Evolutionary conservation across 2,888 invertebrate species (phyloP).

Genomic region (Tineola bisselliella): DNA sequence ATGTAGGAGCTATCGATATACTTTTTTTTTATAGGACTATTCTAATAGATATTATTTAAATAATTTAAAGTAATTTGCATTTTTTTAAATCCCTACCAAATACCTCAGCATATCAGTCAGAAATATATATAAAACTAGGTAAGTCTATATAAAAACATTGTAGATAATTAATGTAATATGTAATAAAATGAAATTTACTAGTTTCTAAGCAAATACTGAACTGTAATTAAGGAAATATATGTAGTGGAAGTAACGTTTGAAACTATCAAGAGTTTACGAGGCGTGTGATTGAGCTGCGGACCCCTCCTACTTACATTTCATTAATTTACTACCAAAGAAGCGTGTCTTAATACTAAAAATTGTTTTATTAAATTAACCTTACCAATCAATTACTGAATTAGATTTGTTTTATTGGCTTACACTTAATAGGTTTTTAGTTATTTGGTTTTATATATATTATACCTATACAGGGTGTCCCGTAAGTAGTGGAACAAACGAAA

Average conservation of each 20-base stretch:
- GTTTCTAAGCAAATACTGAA: conserved; percentile 6
- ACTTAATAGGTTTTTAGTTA: neutral
- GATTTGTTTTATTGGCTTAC: conserved; percentile 3
- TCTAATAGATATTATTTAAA: too few relatives aligned
- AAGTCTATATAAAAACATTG: too few relatives aligned
- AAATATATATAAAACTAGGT: too few relatives aligned
- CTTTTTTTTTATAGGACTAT: too few relatives aligned
- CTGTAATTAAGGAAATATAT: conserved; percentile 41
- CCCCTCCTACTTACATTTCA: neutral
- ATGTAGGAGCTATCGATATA: too few relatives aligned
- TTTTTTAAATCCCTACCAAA: too few relatives aligned
- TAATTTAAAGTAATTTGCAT: too few relatives aligned
- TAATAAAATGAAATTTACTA: neutral
- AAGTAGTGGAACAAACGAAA: too few relatives aligned
- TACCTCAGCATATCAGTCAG: too few relatives aligned
- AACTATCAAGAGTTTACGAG: conserved; percentile 36
- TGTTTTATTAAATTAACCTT: conserved; percentile 5
- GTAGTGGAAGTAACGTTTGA: conserved; percentile 57
- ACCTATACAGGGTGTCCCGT: too few relatives aligned
- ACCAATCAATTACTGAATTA: neutral
- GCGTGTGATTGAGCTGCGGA: conserved; percentile 38
- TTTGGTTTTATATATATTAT: too few relatives aligned
- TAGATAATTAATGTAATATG: neutral
- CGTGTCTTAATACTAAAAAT: neutral
- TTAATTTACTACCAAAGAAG: neutral